These are phyloP conservation scores for Hassar affinis DNA, from an alignment of 2,113 vertebrate genomes.

Conservation along the genomic window DNA sequence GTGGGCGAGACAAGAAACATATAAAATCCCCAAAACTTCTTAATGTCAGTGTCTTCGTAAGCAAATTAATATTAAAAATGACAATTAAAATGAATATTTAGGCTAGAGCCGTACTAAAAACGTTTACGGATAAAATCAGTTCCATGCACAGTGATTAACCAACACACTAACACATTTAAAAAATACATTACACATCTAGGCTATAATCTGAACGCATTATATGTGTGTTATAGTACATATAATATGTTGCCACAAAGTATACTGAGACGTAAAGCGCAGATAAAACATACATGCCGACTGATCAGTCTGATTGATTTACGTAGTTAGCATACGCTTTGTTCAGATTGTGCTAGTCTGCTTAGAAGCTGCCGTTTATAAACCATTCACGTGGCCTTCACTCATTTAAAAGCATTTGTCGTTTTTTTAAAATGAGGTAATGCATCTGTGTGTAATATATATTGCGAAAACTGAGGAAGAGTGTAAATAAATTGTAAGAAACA, in stretches of 20 bases:
- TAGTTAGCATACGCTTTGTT: neutral
- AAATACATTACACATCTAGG: neutral
- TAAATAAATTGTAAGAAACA: neutral
- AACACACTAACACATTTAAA: neutral
- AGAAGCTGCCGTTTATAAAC: neutral
- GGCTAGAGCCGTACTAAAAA: neutral
- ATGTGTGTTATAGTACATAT: too few relatives aligned
- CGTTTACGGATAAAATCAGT: neutral
- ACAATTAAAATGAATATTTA: slow-evolving; percentile 32
- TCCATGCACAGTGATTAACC: neutral
- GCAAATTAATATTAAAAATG: too few relatives aligned
- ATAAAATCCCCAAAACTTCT: too few relatives aligned
- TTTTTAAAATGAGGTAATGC: neutral
- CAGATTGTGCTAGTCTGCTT: neutral
- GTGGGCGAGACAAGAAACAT: slow-evolving; percentile 6
- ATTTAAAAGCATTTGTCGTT: neutral
- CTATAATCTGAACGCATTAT: too few relatives aligned
- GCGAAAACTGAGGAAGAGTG: neutral
- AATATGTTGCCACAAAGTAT: neutral
- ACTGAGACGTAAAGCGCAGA: neutral
- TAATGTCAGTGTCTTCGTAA: too few relatives aligned
- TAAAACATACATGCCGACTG: neutral
- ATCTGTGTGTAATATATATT: neutral
- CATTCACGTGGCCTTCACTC: neutral
- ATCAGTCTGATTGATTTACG: neutral